phyloP scores from a whole-genome alignment of 2,797 vertebrate species.

The Rhodeus uyekii region DNA sequence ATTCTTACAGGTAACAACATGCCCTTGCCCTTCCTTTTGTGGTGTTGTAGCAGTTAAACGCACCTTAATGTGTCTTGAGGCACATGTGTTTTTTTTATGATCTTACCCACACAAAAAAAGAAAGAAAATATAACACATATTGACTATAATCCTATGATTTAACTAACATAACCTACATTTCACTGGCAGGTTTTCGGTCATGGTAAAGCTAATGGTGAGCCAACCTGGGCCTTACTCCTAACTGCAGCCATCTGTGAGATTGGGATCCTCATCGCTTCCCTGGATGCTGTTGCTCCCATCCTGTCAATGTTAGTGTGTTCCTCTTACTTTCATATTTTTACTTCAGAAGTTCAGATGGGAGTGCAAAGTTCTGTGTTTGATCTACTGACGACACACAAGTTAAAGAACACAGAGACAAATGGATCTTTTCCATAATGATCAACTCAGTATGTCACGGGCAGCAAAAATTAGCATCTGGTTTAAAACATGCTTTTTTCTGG shows the following conservation, averaged over 20 bases:
- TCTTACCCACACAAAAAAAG: neutral
- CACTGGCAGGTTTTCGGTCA: constrained; percentile 88
- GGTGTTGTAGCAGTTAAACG: neutral
- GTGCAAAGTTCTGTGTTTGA: too few species aligned
- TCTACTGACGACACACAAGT: too few species aligned
- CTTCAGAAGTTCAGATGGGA: too few species aligned
- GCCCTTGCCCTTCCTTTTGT: neutral
- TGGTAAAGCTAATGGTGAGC: constrained; percentile 93
- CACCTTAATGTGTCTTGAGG: neutral
- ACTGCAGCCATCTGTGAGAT: constrained; percentile 93
- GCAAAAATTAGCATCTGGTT: too few species aligned
- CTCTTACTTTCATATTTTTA: neutral
- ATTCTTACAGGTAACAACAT: constrained; percentile 82
- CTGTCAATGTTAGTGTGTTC: constrained; percentile 87
- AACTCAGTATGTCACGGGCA: too few species aligned
- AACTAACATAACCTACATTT: neutral
- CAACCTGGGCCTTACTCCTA: constrained; percentile 92
- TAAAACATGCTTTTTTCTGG: too few species aligned
- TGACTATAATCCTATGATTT: neutral
- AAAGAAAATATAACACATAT: neutral
- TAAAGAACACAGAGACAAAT: too few species aligned
- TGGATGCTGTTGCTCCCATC: constrained; percentile 93
- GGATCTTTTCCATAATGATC: too few species aligned
- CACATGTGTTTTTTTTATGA: neutral
- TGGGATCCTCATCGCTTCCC: constrained; percentile 91